Percentiles rank a stretch among this genome's conserved stretches.
Evolutionary conservation across 30 jellyfish, hydroid and myxozoan species (phyloP).

Genomic region (Catostylus mosaicus): DNA sequence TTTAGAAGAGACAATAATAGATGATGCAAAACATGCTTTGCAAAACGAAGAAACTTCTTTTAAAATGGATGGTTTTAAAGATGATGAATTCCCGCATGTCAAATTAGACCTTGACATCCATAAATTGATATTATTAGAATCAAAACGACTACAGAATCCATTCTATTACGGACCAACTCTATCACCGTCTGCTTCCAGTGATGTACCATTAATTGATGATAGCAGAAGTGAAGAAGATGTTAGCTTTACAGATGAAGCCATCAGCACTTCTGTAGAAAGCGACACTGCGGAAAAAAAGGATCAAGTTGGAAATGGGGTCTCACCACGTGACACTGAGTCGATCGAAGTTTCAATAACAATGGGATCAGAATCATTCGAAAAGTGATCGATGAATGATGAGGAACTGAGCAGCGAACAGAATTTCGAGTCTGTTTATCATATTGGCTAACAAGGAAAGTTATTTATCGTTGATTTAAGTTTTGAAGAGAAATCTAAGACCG

Average conservation of each 20-base stretch:
- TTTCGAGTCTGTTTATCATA: too few species aligned
- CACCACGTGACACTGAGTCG: neutral
- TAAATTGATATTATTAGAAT: neutral
- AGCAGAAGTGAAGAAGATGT: neutral
- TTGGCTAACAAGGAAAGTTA: neutral
- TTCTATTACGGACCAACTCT: neutral
- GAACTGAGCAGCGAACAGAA: neutral
- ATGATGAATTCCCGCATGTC: neutral
- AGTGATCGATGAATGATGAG: neutral
- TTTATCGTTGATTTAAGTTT: neutral
- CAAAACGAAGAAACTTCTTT: neutral
- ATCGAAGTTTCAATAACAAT: neutral
- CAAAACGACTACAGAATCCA: neutral
- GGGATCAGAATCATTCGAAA: neutral
- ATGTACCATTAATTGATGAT: conserved; percentile 40
- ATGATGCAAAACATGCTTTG: neutral
- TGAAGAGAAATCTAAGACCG: neutral
- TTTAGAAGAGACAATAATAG: neutral
- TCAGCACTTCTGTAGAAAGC: neutral
- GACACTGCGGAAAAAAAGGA: neutral
- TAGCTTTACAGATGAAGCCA: neutral
- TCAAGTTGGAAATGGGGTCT: neutral
- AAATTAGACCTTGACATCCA: neutral
- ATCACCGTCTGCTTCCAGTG: conserved; percentile 63
- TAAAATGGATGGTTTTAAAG: neutral